Base-by-base conservation (phyloP, 2,888 invertebrate genomes). In the Nesidiocoris tenuis region DNA sequence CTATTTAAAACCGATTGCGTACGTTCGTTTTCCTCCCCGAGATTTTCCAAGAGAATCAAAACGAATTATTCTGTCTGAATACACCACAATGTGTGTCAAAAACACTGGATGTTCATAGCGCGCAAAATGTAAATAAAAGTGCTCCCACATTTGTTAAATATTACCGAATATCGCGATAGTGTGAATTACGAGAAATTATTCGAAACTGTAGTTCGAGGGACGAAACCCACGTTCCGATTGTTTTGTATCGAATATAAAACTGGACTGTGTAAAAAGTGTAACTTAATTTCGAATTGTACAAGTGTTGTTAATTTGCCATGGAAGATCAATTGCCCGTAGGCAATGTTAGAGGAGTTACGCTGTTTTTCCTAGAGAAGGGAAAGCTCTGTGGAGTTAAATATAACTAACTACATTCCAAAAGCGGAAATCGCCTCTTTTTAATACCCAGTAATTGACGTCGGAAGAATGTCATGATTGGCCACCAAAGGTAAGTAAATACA, bases 71-170 rank as follows among this genome's bases (percentile, higher is more conserved):
- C 66, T 77, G 77, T 76, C 77, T 77, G 77, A 77, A 76, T 64
- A 74, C 72, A 77, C 77, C 77, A 76, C 59, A 77, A 77, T 77
- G 77, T 77, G 77, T 77, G 76, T 77, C 77, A 77, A 77, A n/a
- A 77, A 76, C 64, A 61, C 18, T 72, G 65, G 22, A 72, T 72
- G 72, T 72, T 72, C 54, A 61, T 61, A 72, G 63, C 17, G 72
- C 61, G 72, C 61, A 72, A 39, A 39, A 72, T 54, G 61, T 72
- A 61, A 59, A 67, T 67, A 67, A 59, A 57, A 39, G 39, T 39
- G 3, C 17, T 59, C 59, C 57, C 65, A 72, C 63, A 24, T 54
- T 24, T 70, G 25, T 39, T 72, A 61, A 22, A 39, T 72, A 72
- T 18, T 65, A 5, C 5, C 19, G n/a, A 65, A n/a, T n/a, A n/a